A percentile compares a stretch with the other conserved stretches of the same genome.
Evolutionary conservation across 2,113 vertebrate species (phyloP).

Genomic region (Orcinus orca): DNA sequence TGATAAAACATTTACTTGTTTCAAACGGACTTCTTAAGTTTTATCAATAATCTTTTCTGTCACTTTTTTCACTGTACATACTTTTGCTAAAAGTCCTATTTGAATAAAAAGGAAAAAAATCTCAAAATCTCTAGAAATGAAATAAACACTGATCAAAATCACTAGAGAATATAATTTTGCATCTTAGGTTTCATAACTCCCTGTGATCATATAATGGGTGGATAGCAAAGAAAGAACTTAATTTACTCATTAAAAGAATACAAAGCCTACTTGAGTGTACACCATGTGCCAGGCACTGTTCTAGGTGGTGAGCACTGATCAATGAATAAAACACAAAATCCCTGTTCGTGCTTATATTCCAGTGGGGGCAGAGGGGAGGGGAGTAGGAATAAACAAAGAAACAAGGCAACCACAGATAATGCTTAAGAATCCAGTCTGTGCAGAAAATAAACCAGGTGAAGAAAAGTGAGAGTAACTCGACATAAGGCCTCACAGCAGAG

Average conservation of each 20-base stretch:
- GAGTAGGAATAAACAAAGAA: not conserved
- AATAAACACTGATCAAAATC: not conserved
- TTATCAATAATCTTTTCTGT: not conserved
- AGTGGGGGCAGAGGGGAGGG: not conserved
- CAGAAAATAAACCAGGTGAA: not conserved
- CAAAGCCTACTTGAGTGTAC: not conserved
- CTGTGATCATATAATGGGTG: not conserved
- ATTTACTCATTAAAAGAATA: not conserved
- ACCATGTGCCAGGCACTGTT: not conserved
- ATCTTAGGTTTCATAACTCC: not conserved
- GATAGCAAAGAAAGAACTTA: not conserved
- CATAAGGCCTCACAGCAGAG: not conserved
- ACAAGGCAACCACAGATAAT: not conserved
- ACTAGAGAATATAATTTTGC: not conserved
- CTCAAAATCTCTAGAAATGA: constrained; percentile 16
- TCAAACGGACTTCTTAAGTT: not conserved
- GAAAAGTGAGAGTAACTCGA: not conserved
- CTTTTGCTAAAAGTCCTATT: not conserved
- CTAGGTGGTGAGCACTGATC: not conserved
- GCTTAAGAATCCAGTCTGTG: not conserved
- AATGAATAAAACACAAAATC: not conserved
- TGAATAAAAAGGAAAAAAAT: constrained; percentile 43
- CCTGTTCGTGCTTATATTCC: not conserved
- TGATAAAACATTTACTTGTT: not conserved
- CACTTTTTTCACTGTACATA: not conserved